Conservation (phyloP, 2,797 vertebrate genomes). For the Sebastes trivittatus region DNA sequence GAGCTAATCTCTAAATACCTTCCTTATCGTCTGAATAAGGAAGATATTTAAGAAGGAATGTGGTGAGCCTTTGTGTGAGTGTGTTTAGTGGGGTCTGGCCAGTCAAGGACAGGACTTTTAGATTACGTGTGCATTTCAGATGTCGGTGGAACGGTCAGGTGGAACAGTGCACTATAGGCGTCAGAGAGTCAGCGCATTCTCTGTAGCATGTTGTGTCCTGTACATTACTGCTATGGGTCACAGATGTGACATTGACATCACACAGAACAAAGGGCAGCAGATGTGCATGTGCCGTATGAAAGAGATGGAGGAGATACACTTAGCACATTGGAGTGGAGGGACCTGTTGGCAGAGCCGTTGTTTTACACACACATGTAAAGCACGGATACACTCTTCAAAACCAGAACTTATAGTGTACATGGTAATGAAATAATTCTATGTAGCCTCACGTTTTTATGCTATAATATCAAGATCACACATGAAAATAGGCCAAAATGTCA, state of each 20-base stretch:
- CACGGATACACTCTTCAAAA: not conserved
- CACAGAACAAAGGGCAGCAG: not conserved
- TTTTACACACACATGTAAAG: not conserved
- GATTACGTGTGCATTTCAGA: not conserved
- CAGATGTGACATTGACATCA: not conserved
- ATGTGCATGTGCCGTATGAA: slow-evolving; percentile 18
- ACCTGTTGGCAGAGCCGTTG: not conserved
- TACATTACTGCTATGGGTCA: not conserved
- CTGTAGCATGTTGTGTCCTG: not conserved
- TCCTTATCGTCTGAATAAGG: too few species aligned
- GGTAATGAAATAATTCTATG: too few species aligned
- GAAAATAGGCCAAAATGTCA: slow-evolving; percentile 2
- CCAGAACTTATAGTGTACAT: not conserved
- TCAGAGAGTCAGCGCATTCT: not conserved
- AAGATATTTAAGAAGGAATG: not conserved
- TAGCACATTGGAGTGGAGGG: slow-evolving; percentile 7
- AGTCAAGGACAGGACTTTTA: not conserved
- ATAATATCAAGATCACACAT: not conserved
- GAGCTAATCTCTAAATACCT: too few species aligned
- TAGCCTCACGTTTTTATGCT: not conserved
- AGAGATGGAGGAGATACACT: slow-evolving; percentile 12
- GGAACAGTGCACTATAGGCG: not conserved
- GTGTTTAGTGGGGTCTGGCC: not conserved
- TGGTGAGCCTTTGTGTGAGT: not conserved
- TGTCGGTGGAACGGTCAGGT: not conserved